phyloP scores from a whole-genome alignment of 2,888 invertebrate species.

The Lasioglossum villosulum region DNA sequence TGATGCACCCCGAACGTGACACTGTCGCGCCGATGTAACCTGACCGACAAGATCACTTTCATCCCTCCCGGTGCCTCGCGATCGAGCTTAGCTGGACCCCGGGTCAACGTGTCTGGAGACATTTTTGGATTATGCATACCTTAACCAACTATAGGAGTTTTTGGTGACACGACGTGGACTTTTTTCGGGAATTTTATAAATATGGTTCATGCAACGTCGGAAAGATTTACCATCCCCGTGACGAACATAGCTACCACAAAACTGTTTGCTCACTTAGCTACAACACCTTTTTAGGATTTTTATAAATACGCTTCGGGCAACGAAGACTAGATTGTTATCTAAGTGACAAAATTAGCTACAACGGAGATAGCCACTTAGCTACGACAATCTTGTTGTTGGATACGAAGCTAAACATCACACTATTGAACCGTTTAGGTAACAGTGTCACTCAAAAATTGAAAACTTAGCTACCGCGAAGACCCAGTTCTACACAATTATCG shows the following conservation, averaged over 20 bases:
- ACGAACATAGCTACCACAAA: not conserved
- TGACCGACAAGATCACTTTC: conserved; percentile 68
- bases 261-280: not conserved
- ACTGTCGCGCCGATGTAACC: conserved; percentile 45
- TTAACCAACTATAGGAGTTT: not conserved
- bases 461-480: not conserved
- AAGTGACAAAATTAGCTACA: not conserved
- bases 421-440: not conserved
- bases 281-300: not conserved
- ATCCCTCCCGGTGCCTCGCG: conserved; percentile 39
- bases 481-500: not conserved
- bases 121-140: not conserved
- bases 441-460: not conserved
- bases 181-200: not conserved
- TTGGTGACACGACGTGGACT: not conserved
- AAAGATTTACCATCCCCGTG: not conserved
- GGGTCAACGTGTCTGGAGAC: not conserved
- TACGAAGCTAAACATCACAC: not conserved
- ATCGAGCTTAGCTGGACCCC: not conserved
- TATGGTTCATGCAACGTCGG: not conserved
- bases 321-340: not conserved
- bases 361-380: not conserved
- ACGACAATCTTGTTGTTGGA: not conserved
- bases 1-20: conserved; percentile 42
- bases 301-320: not conserved